Conservation (phyloP, 1,140 invertebrate genomes). For the fruit fly (Drosophila melanogaster) region DNA sequence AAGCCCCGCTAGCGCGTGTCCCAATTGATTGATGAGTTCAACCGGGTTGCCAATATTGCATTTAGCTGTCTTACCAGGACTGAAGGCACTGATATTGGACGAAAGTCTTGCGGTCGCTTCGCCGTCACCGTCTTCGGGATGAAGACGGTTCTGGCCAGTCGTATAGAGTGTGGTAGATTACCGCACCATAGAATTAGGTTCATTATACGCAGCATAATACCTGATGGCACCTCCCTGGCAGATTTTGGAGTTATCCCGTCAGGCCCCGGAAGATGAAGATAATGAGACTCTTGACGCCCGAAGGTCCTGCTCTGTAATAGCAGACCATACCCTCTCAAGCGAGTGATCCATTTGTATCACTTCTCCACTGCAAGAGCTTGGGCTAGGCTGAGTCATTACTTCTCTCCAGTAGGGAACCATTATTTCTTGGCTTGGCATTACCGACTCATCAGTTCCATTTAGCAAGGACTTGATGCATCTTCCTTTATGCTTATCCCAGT, state of each 20-base stretch:
- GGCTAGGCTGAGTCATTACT: constrained; percentile 16
- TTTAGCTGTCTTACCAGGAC: constrained; percentile 38
- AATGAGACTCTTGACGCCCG: constrained; percentile 4
- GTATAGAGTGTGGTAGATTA: constrained; percentile 13
- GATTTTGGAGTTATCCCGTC: constrained; percentile 17
- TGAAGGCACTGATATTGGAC: constrained; percentile 30
- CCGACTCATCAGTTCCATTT: neutral
- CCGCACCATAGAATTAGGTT: constrained; percentile 38
- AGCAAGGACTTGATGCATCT: neutral
- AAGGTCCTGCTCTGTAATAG: constrained; percentile 1
- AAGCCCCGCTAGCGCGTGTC: too few relatives aligned
- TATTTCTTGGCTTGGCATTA: neutral
- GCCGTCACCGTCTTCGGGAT: constrained; percentile 28
- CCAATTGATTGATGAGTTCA: constrained; percentile 18
- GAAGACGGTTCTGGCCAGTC: constrained; percentile 23
- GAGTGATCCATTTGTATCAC: neutral
- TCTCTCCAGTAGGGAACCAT: constrained; percentile 15
- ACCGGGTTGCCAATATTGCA: constrained; percentile 20
- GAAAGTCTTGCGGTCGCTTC: constrained; percentile 24
- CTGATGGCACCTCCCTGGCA: constrained; percentile 12
- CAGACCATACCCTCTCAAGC: constrained; percentile 15
- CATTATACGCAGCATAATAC: constrained; percentile 18
- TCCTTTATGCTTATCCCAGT: constrained; percentile 17
- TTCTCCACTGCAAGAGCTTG: neutral
- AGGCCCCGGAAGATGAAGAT: constrained; percentile 5